Conservation (phyloP, 2,113 vertebrate genomes). For the Bubo bubo region DNA sequence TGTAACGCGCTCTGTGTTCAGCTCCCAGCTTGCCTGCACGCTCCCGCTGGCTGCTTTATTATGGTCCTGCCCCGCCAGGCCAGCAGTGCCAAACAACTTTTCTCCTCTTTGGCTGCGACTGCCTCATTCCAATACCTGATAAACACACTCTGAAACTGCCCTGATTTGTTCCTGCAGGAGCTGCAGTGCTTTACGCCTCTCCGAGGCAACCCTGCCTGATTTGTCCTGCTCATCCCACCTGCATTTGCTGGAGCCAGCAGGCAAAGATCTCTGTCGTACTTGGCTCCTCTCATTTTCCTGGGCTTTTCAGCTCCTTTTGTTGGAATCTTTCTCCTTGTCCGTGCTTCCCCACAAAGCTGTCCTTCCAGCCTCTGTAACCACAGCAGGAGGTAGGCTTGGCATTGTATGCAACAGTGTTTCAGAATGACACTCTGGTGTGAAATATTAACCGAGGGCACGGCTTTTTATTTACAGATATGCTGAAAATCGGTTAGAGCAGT, state of each 20-base stretch:
- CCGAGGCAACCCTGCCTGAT: neutral
- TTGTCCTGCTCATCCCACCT: neutral
- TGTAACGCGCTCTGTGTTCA: rapidly evolving
- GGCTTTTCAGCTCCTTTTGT: neutral
- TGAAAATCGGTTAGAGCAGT: neutral
- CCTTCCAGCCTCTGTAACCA: slow-evolving; percentile 23
- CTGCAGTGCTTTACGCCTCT: rapidly evolving
- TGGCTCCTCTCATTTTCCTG: no score
- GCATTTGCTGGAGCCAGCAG: rapidly evolving
- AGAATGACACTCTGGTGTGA: neutral
- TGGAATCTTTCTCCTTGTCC: neutral
- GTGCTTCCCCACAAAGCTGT: slow-evolving; percentile 34
- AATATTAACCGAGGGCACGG: neutral
- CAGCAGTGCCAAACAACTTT: neutral
- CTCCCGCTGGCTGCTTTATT: neutral
- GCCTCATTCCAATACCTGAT: neutral
- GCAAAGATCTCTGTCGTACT: neutral
- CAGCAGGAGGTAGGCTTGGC: neutral
- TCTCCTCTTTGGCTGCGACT: neutral
- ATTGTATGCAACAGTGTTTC: neutral
- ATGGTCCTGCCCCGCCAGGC: neutral
- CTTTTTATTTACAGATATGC: neutral
- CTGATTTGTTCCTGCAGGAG: neutral
- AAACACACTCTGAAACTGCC: rapidly evolving
- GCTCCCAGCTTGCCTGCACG: neutral